These are phyloP conservation scores for Meles meles DNA, from an alignment of 2,113 vertebrate species.

Conservation along the genomic window DNA sequence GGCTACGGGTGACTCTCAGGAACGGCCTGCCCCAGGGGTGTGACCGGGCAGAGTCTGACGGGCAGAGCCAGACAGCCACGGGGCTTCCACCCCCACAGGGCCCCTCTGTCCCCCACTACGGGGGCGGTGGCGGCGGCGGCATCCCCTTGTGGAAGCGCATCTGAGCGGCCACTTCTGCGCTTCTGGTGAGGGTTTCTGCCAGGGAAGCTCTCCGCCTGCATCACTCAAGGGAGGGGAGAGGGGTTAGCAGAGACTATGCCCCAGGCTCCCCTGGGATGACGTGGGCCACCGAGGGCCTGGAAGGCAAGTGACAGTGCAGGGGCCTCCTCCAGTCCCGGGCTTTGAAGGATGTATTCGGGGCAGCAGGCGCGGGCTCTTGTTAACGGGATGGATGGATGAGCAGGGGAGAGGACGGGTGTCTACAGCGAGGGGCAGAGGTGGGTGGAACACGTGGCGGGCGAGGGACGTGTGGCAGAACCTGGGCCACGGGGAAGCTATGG, in stretches of 20 bases:
- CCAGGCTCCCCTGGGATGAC: not conserved
- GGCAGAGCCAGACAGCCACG: no score
- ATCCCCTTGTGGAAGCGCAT: accelerated
- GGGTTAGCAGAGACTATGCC: accelerated
- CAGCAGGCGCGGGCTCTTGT: not conserved
- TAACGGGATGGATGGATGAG: accelerated
- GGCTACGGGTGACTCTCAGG: not conserved
- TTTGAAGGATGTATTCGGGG: not conserved
- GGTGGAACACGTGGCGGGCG: accelerated
- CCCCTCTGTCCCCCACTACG: accelerated
- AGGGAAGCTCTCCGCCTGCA: accelerated
- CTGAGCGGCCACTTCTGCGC: not conserved
- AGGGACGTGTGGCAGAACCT: no score
- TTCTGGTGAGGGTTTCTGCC: accelerated
- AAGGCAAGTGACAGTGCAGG: accelerated
- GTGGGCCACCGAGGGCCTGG: accelerated
- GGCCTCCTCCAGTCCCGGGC: accelerated
- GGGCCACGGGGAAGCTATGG: accelerated
- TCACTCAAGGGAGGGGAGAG: not conserved
- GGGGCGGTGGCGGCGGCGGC: accelerated
- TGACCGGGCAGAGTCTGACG: not conserved
- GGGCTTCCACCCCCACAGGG: not conserved
- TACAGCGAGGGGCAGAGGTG: accelerated
- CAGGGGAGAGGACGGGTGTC: not conserved
- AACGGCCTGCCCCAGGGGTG: accelerated